A percentile compares a stretch with the other conserved stretches of the same genome.
Evolutionary conservation across 2,113 vertebrate species (phyloP).

Genomic region (Gracilinanus agilis): DNA sequence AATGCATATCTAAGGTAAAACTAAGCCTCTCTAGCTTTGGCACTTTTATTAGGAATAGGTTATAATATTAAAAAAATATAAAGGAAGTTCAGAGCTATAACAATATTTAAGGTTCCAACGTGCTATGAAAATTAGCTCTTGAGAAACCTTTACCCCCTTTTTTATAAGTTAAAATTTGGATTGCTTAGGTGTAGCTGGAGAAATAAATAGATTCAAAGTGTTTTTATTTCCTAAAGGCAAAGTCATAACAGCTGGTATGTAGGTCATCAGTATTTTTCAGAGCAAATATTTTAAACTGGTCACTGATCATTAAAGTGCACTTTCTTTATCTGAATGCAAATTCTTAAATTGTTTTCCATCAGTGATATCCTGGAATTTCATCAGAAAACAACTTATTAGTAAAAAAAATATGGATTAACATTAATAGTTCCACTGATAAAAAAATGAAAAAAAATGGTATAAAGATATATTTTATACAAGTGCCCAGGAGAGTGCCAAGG

Average conservation of each 20-base stretch:
- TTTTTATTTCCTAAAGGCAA: conserved; percentile 72
- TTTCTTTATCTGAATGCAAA: background rate
- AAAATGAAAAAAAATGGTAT: background rate
- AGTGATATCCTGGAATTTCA: conserved; percentile 62
- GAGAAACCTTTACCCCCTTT: background rate
- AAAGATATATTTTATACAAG: background rate
- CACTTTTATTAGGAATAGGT: conserved; percentile 27
- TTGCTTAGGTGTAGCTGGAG: conserved; percentile 31
- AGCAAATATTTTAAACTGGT: conserved; percentile 51
- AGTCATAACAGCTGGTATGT: conserved; percentile 51
- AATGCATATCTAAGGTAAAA: conserved; percentile 9
- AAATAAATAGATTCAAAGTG: conserved; percentile 51
- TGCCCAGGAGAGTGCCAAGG: background rate
- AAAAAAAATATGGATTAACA: background rate
- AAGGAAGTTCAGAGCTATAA: conserved; percentile 20
- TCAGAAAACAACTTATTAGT: background rate
- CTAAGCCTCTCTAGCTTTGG: background rate
- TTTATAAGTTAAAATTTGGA: conserved; percentile 50
- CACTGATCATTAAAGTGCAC: conserved; percentile 34
- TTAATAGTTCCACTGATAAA: conserved; percentile 5
- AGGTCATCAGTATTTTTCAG: conserved; percentile 56
- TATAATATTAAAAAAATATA: conserved; percentile 39
- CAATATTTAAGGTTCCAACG: conserved; percentile 13
- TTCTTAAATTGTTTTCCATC: conserved; percentile 68
- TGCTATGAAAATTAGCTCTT: conserved; percentile 6